Conservation (phyloP, 2,797 vertebrate species). For the Pantherophis vulpinus region DNA sequence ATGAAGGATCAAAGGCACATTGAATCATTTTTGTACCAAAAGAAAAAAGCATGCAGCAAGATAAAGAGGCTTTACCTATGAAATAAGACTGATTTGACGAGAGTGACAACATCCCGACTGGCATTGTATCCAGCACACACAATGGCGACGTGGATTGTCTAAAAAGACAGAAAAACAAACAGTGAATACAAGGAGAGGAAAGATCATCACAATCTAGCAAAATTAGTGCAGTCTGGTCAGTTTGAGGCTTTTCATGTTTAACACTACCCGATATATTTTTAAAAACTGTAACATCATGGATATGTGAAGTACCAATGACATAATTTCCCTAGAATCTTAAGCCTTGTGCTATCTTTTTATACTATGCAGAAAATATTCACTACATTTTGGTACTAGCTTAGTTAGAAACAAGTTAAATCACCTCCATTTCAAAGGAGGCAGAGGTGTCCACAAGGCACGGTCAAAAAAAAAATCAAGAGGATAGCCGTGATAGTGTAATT, state of each 20-base stretch:
- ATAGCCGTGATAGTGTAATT: not conserved
- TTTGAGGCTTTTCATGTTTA: constrained; percentile 57
- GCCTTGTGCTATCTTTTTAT: not conserved
- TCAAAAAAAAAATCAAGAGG: not conserved
- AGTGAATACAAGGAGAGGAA: not conserved
- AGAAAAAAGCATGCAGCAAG: not conserved
- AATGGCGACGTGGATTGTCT: constrained; percentile 98
- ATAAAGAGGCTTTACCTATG: constrained; percentile 82
- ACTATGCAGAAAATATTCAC: not conserved
- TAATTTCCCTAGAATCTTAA: not conserved
- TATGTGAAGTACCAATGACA: constrained; percentile 62
- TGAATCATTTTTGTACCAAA: not conserved
- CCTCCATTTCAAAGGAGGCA: not conserved
- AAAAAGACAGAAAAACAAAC: constrained; percentile 53
- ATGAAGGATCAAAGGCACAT: not conserved
- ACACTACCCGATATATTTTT: constrained; percentile 60
- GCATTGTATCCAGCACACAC: constrained; percentile 97
- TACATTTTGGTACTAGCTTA: not conserved
- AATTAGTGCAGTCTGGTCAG: constrained; percentile 33
- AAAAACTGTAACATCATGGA: constrained; percentile 68
- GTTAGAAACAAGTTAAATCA: not conserved
- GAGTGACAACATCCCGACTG: constrained; percentile 94
- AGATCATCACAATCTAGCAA: constrained; percentile 15
- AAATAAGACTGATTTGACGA: constrained; percentile 97
- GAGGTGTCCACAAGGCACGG: not conserved